Base-by-base conservation (phyloP, 2,113 vertebrate genomes). In the Ophiodon elongatus region DNA sequence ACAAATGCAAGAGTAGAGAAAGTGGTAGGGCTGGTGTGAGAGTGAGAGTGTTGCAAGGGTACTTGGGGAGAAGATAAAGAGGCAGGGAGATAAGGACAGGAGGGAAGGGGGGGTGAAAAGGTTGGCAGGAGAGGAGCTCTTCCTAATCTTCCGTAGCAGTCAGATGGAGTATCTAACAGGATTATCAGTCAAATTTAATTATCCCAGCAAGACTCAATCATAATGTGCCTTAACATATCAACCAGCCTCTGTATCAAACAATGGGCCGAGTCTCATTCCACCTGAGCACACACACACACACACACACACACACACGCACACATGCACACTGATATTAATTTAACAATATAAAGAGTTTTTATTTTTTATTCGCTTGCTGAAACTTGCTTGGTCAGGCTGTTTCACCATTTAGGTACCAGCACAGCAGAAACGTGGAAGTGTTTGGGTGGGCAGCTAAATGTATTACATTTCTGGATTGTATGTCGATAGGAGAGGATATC, bases 151-250 rank as follows among this genome's bases (percentile, higher is more conserved):
- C 85, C 81, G 50, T 77, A 83, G 79, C 90, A 90, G 84, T 91
- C 91, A 86, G 87, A 91, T 83, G 83, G 86, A 92, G 89, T 87
- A 89, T 91, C 88, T 92, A 90, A 91, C 91, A 91, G 92, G 91
- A 93, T 94, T 93, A 94, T 89, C 90, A 80, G 88, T 92, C 88
- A 94, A 92, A 94, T 94, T 84, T 89, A 93, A 94, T 94, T 91
- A 94, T 86, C 80, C 68, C 62, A 27, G 82, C 88, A 84, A 90
- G 86, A 75, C 84, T 91, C 91, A 85, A 87, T 93, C 87, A 91
- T 87, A 81, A 94, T 92, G 86, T 89, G 75, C 82, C 88, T 90
- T 90, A 88, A 85, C 85, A 23, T 77, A 83, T 89, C 83, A 87
- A 79, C 73, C 85, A 78, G 76, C 80, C 74, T 60, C 84, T 81